Percentiles rank a stretch among this genome's conserved stretches.
Evolutionary conservation across 2,797 vertebrate genomes (phyloP).

Genomic region (Cetoscarus ocellatus): DNA sequence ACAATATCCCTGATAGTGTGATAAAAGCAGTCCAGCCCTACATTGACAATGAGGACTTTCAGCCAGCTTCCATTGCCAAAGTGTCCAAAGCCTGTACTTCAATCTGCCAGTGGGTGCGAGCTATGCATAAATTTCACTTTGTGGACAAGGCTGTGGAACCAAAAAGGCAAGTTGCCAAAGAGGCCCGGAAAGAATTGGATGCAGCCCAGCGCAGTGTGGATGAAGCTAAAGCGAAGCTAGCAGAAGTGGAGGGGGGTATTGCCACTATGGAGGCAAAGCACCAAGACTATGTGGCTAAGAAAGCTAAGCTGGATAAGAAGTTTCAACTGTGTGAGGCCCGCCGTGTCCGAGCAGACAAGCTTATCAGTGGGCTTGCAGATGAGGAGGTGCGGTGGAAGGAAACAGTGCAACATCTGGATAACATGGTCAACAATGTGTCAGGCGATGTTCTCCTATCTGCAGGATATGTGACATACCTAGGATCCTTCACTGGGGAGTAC

Average conservation of each 20-base stretch:
- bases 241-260: conserved; percentile 86
- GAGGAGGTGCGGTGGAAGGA: conserved; percentile 93
- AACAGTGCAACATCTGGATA: conserved; percentile 88
- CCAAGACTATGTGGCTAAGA: conserved; percentile 85
- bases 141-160: conserved; percentile 89
- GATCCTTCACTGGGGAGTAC: conserved; percentile 92
- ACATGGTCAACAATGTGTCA: conserved; percentile 87
- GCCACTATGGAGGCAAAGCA: conserved; percentile 88
- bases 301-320: conserved; percentile 90
- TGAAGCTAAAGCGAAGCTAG: conserved; percentile 85
- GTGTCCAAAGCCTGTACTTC: conserved; percentile 95
- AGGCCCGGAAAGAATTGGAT: conserved; percentile 89
- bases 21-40: conserved; percentile 92
- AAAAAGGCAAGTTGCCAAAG: conserved; percentile 89
- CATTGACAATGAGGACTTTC: conserved; percentile 93
- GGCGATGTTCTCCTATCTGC: conserved; percentile 91
- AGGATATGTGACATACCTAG: conserved; percentile 92
- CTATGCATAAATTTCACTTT: conserved; percentile 94
- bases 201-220: conserved; percentile 87
- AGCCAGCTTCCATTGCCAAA: conserved; percentile 90
- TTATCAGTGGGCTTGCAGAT: conserved; percentile 91
- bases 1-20: conserved; percentile 90
- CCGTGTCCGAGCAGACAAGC: conserved; percentile 87
- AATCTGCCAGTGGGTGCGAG: conserved; percentile 95
- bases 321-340: conserved; percentile 89